Conservation (phyloP, 2,113 vertebrate species). For the Copsychus sechellarum region DNA sequence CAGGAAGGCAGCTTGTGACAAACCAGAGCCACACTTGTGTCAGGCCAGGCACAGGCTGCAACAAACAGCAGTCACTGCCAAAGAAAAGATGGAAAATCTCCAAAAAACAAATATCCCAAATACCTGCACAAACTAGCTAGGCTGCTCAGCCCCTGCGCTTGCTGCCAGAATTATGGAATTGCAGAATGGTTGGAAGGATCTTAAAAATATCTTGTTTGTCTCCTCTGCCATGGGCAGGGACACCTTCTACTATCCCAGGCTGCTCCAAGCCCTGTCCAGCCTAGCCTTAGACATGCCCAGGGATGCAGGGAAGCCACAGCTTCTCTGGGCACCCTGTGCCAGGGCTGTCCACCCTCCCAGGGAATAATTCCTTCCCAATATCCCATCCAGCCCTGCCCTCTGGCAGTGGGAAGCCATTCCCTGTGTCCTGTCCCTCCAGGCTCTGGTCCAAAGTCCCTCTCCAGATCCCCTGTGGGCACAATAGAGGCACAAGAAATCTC, state of each 20-base stretch:
- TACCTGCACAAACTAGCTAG: background rate
- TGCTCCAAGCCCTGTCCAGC: background rate
- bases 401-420: background rate
- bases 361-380: background rate
- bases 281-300: background rate
- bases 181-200: background rate
- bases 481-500: background rate
- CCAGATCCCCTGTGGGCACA: background rate
- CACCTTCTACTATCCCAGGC: rapidly evolving
- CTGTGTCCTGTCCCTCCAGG: background rate
- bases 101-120: background rate
- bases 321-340: background rate
- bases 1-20: background rate
- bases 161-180: background rate
- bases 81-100: background rate
- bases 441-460: background rate
- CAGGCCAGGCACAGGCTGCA: background rate
- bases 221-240: background rate
- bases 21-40: background rate
- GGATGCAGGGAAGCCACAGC: background rate
- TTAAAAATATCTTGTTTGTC: background rate
- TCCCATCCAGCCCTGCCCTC: background rate
- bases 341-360: background rate
- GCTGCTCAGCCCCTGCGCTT: background rate
- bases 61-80: background rate